Evolutionary conservation across 2,888 invertebrate species (phyloP).

Genomic region (Diadegma fenestrale): DNA sequence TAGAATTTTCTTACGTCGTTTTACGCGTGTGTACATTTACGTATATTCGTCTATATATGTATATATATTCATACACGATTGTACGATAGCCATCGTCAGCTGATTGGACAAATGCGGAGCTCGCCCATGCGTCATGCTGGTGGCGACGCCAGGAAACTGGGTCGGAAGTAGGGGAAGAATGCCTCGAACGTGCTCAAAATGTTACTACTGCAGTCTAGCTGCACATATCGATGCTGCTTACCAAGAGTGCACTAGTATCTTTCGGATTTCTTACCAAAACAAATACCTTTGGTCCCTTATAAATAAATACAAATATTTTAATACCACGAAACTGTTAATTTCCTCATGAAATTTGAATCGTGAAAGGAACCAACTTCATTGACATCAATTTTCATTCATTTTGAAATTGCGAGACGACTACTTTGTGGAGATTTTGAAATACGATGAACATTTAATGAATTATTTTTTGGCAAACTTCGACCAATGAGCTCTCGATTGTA

Average conservation of each 20-base stretch:
- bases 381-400: neutral
- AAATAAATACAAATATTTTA: no score
- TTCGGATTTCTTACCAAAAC: no score
- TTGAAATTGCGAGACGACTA: neutral
- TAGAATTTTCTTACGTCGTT: conserved; percentile 39
- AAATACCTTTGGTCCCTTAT: no score
- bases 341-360: neutral
- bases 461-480: neutral
- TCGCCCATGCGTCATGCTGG: conserved; percentile 59
- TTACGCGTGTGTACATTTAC: conserved; percentile 16
- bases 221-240: neutral
- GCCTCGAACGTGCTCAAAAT: conserved; percentile 15
- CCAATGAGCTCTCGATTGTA: neutral
- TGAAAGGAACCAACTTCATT: neutral
- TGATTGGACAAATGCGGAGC: conserved; percentile 65
- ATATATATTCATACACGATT: conserved; percentile 2
- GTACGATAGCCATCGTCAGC: conserved; percentile 54
- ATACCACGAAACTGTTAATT: no score
- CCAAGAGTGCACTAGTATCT: no score
- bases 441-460: neutral
- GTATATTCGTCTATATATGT: neutral
- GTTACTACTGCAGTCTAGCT: conserved; percentile 4
- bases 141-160: conserved; percentile 62
- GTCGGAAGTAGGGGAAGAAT: conserved; percentile 66
- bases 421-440: neutral